Evolutionary conservation across 1,140 invertebrate species (phyloP).

Genomic region (Heliconius melpomene): DNA sequence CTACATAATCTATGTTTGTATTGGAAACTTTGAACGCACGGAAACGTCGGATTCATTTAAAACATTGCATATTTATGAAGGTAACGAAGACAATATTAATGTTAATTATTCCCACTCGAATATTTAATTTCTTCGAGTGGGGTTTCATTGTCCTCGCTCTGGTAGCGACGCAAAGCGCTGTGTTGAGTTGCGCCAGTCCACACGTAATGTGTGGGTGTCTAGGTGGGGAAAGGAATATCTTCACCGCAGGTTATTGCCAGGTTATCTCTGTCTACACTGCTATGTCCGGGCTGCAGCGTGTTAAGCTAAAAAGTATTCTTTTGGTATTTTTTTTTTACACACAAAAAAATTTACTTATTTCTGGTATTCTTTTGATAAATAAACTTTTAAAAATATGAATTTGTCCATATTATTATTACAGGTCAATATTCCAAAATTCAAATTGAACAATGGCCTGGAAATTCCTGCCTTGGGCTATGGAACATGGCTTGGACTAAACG

Average conservation of each 20-base stretch:
- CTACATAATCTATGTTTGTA: too few relatives aligned
- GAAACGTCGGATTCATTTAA: too few relatives aligned
- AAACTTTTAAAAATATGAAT: too few relatives aligned
- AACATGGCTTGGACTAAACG: constrained; percentile 62
- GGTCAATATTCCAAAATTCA: constrained; percentile 62
- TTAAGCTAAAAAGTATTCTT: background rate
- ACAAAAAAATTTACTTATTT: too few relatives aligned
- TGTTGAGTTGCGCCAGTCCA: background rate
- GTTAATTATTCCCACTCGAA: background rate
- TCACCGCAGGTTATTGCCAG: too few relatives aligned
- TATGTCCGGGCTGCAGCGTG: background rate
- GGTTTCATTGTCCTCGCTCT: background rate
- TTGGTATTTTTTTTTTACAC: too few relatives aligned
- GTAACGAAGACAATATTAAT: background rate
- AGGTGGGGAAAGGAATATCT: too few relatives aligned
- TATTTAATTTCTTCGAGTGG: background rate
- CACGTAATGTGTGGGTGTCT: background rate
- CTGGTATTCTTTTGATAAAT: too few relatives aligned
- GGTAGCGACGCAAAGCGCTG: background rate
- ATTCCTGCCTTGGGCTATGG: constrained; percentile 66
- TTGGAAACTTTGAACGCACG: too few relatives aligned
- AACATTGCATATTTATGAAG: background rate
- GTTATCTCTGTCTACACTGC: background rate
- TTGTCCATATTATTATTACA: constrained; percentile 39
- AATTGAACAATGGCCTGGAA: constrained; percentile 60